A percentile compares a stretch with the other conserved stretches of the same genome.
phyloP scores from a whole-genome alignment of 2,113 vertebrate genomes.

The Lates calcarifer region DNA sequence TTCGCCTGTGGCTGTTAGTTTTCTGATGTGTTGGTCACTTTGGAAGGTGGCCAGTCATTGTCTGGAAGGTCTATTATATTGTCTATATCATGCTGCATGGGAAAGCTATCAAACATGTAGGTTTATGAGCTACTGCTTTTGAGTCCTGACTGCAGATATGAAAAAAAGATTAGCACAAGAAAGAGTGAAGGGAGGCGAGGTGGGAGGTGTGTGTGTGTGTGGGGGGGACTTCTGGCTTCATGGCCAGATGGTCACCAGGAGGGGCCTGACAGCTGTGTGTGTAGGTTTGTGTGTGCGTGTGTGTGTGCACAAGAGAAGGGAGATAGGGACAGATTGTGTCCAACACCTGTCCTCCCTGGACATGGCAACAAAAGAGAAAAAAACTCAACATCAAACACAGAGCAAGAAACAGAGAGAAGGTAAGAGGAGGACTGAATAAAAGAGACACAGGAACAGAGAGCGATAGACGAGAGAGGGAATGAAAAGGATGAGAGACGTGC shows the following conservation, averaged over 20 bases:
- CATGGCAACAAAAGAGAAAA: conserved; percentile 64
- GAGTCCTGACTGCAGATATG: conserved; percentile 3
- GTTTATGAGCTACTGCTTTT: neutral
- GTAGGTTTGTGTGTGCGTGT: conserved; percentile 13
- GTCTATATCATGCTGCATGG: neutral
- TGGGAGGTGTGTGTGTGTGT: too few species aligned
- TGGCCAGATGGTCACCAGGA: conserved; percentile 80
- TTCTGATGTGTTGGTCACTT: conserved; percentile 2
- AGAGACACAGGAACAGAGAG: neutral
- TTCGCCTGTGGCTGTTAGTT: neutral
- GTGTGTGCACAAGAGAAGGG: conserved; percentile 11
- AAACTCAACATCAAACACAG: conserved; percentile 50
- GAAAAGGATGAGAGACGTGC: conserved; percentile 17
- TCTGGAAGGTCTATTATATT: neutral
- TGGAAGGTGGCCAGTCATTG: conserved; percentile 2
- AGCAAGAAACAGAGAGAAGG: neutral
- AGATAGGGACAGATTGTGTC: conserved; percentile 61
- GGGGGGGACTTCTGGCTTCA: conserved; percentile 36
- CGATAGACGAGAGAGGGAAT: neutral
- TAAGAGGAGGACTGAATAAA: neutral
- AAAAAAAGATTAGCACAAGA: conserved; percentile 20
- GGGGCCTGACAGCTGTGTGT: conserved; percentile 74
- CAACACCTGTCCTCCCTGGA: conserved; percentile 76
- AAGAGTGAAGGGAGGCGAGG: conserved; percentile 13
- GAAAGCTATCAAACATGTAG: neutral